A percentile compares a stretch with the other conserved stretches of the same genome.
Evolutionary conservation across 2,797 vertebrate species (phyloP).

Genomic region (Crypturellus tataupa): DNA sequence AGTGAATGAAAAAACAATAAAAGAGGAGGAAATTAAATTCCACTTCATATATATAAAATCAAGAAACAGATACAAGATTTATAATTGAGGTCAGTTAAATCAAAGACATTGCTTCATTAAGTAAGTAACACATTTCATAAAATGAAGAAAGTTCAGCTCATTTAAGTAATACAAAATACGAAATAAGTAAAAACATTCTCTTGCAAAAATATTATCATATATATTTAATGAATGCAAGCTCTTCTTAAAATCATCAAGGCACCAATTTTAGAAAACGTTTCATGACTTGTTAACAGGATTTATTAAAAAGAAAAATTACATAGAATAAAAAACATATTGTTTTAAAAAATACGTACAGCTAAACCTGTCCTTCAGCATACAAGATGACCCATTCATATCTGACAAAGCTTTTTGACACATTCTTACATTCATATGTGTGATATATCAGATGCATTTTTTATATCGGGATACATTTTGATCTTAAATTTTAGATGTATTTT

Average conservation of each 20-base stretch:
- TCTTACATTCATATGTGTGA: not conserved
- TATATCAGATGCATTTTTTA: not conserved
- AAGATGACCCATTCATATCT: slow-evolving; percentile 1
- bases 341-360: not conserved
- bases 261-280: not conserved
- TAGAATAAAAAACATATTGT: not conserved
- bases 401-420: not conserved
- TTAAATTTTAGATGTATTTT: slow-evolving; percentile 4
- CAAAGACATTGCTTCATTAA: not conserved
- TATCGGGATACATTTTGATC: not conserved
- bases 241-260: not conserved
- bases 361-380: not conserved
- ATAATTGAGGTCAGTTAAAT: not conserved
- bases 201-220: not conserved
- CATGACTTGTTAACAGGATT: not conserved
- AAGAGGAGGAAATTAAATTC: not conserved
- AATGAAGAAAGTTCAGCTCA: not conserved
- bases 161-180: not conserved
- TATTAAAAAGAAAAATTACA: not conserved
- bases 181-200: not conserved
- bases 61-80: not conserved
- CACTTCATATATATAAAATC: not conserved
- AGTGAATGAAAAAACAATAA: not conserved
- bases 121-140: not conserved
- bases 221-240: not conserved